phyloP scores from a whole-genome alignment of 35 echinoderm and acorn worm species.

The Lytechinus variegatus region DNA sequence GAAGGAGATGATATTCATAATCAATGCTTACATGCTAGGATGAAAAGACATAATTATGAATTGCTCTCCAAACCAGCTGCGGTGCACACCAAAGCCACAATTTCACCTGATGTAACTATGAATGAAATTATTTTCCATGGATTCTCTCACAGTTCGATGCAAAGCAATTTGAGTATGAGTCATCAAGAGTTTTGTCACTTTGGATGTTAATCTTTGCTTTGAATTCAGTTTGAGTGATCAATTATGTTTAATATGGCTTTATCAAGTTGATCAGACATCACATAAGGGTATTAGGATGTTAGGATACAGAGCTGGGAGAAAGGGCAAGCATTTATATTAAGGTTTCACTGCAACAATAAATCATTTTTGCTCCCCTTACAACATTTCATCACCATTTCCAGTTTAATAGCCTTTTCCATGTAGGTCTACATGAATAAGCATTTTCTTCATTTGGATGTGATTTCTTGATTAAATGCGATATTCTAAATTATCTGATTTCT shows the following conservation, averaged over 20 bases:
- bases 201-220: background rate
- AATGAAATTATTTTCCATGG: background rate
- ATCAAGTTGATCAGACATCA: background rate
- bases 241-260: background rate
- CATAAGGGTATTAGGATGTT: background rate
- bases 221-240: background rate
- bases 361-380: no score
- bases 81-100: background rate
- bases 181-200: background rate
- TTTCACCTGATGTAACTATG: background rate
- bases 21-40: background rate
- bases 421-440: no score
- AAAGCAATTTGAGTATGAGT: background rate
- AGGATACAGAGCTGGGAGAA: background rate
- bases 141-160: background rate
- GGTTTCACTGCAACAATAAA: background rate
- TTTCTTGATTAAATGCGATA: no score
- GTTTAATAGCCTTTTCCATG: no score
- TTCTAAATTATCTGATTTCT: no score
- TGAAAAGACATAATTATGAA: slow-evolving; percentile 6
- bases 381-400: no score
- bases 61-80: slow-evolving; percentile 15
- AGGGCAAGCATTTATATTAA: background rate
- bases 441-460: no score
- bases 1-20: background rate